phyloP scores from a whole-genome alignment of 1,140 invertebrate species.

The Drosophila ogumai region DNA sequence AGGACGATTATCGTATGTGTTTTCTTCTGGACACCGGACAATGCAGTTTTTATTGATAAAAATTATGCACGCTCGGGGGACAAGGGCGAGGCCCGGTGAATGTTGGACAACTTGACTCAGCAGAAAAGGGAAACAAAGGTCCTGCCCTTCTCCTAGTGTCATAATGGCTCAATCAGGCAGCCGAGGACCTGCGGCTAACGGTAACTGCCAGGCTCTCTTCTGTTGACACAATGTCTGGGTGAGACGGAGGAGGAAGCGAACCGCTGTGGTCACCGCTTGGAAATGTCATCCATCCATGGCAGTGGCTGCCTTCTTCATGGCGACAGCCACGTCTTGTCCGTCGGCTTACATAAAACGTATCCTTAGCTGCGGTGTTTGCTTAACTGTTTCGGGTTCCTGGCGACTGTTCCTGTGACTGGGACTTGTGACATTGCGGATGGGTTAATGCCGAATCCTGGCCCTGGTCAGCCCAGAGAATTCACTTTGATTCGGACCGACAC shows the following conservation, averaged over 20 bases:
- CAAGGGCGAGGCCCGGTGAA: conserved; percentile 42
- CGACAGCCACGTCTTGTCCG: conserved; percentile 20
- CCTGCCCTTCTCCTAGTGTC: conserved; percentile 43
- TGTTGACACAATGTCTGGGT: conserved; percentile 44
- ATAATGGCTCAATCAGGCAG: conserved; percentile 75
- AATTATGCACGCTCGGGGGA: conserved; percentile 72
- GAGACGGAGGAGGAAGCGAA: conserved; percentile 13
- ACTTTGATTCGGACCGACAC: conserved; percentile 39
- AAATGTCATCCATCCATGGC: conserved; percentile 31
- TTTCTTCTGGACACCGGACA: conserved; percentile 29
- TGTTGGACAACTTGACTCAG: conserved; percentile 79
- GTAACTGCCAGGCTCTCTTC: conserved; percentile 1
- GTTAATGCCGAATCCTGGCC: conserved; percentile 25
- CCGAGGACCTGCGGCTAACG: conserved; percentile 23
- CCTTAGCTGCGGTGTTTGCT: conserved; percentile 17
- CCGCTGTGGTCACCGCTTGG: conserved; percentile 29
- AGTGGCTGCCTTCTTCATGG: conserved; percentile 6
- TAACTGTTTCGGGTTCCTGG: conserved; percentile 22
- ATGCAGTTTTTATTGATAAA: conserved; percentile 72
- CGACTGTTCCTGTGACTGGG: conserved; percentile 5
- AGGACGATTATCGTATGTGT: conserved; percentile 52
- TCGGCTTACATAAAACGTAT: conserved; percentile 34
- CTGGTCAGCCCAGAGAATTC: conserved; percentile 1
- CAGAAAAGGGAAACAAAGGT: conserved; percentile 57
- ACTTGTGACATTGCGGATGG: conserved; percentile 3